A percentile compares a stretch with the other conserved stretches of the same genome.
These are phyloP conservation scores for Ceratitis capitata DNA, from an alignment of 1,140 invertebrate genomes.

Conservation along the genomic window DNA sequence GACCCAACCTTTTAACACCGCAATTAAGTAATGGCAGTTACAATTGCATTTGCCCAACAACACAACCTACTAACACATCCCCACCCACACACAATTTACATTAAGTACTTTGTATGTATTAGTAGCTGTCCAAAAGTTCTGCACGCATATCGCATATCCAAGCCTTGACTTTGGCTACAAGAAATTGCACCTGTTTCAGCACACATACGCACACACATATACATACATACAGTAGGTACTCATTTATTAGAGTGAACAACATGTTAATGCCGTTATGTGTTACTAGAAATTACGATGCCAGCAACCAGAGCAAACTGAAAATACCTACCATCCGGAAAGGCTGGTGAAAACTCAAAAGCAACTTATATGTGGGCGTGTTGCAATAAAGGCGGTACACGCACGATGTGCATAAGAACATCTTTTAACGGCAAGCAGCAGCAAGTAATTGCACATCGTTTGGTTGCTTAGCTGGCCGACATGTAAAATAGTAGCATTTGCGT, in stretches of 20 bases:
- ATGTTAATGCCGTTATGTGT: slow-evolving; percentile 12
- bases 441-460: background rate
- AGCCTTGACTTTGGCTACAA: background rate
- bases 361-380: background rate
- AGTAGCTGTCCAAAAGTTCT: background rate
- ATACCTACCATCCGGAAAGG: background rate
- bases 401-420: background rate
- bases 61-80: background rate
- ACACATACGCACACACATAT: background rate
- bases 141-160: background rate
- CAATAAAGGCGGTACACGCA: background rate
- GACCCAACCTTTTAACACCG: background rate
- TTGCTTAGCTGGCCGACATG: background rate
- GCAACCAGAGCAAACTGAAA: background rate
- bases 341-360: background rate
- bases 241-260: slow-evolving; percentile 8
- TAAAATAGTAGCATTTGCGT: background rate
- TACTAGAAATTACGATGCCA: background rate
- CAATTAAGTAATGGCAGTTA: background rate
- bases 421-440: background rate
- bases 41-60: too few species aligned
- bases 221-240: too few species aligned
- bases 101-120: background rate
- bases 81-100: too few species aligned
- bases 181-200: background rate